These are phyloP conservation scores for Wasmannia auropunctata DNA, from an alignment of 1,140 invertebrate genomes.

Conservation along the genomic window DNA sequence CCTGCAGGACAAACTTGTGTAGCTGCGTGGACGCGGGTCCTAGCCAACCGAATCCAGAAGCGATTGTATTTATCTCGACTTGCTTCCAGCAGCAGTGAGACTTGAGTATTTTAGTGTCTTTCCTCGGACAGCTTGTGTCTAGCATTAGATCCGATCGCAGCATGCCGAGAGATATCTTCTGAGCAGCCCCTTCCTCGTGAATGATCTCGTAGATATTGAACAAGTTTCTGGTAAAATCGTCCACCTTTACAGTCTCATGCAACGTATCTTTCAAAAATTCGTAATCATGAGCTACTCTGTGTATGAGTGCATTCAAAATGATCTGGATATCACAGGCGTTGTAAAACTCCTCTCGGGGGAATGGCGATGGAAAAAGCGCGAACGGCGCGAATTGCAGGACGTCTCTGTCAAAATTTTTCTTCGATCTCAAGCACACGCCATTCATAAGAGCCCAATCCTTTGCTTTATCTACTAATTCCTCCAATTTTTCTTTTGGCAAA, in stretches of 20 bases:
- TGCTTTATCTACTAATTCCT: conserved; percentile 90
- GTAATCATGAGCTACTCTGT: conserved; percentile 93
- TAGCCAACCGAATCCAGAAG: conserved; percentile 92
- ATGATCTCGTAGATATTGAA: conserved; percentile 94
- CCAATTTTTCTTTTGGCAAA: conserved; percentile 86
- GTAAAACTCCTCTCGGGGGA: conserved; percentile 91
- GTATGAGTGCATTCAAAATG: conserved; percentile 93
- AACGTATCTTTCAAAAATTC: conserved; percentile 92
- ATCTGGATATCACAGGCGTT: conserved; percentile 91
- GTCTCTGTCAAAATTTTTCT: conserved; percentile 88
- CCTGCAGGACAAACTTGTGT: conserved; percentile 76
- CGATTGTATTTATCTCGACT: conserved; percentile 92
- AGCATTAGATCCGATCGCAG: conserved; percentile 91
- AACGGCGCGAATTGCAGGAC: conserved; percentile 92
- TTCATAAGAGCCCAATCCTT: conserved; percentile 95
- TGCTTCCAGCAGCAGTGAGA: conserved; percentile 93
- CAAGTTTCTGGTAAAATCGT: conserved; percentile 93
- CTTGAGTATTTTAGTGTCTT: conserved; percentile 60
- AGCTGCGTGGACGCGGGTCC: conserved; percentile 88
- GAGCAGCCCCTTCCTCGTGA: conserved; percentile 89
- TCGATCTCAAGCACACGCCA: conserved; percentile 91
- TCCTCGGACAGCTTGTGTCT: conserved; percentile 85
- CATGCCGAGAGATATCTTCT: conserved; percentile 88
- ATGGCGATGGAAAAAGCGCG: conserved; percentile 92
- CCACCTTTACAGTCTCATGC: conserved; percentile 90